Evolutionary conservation across 2,797 vertebrate genomes (phyloP).

Genomic region (Enteromius viviparus): DNA sequence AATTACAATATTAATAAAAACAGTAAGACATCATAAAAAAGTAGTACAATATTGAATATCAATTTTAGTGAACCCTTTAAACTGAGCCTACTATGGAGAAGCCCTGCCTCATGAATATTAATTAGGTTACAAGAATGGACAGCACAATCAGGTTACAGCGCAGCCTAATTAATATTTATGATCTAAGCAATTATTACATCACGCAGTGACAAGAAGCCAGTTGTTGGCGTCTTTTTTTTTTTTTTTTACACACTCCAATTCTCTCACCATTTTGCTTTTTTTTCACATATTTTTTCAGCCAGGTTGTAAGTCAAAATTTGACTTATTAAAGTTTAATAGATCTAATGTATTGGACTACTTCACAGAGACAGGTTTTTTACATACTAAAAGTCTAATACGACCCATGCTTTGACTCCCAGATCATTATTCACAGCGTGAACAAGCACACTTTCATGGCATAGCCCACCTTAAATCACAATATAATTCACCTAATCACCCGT

Average conservation of each 20-base stretch:
- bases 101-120: neutral
- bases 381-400: neutral
- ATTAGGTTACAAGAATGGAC: neutral
- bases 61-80: neutral
- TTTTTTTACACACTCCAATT: neutral
- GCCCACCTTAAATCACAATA: slow-evolving; percentile 48
- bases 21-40: neutral
- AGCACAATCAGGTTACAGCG: neutral
- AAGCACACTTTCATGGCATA: slow-evolving; percentile 24
- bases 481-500: slow-evolving; percentile 50
- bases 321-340: neutral
- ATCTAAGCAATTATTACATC: neutral
- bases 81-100: neutral
- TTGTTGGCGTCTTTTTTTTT: neutral
- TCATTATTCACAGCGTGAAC: slow-evolving; percentile 39
- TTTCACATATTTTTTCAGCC: neutral
- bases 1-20: neutral
- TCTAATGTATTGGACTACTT: neutral
- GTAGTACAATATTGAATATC: neutral
- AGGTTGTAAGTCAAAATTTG: neutral
- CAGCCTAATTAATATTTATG: neutral
- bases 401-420: slow-evolving; percentile 13
- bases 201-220: neutral
- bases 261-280: neutral
- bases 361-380: neutral